phyloP scores from a whole-genome alignment of 2,797 vertebrate species.

The Sardinella longiceps region DNA sequence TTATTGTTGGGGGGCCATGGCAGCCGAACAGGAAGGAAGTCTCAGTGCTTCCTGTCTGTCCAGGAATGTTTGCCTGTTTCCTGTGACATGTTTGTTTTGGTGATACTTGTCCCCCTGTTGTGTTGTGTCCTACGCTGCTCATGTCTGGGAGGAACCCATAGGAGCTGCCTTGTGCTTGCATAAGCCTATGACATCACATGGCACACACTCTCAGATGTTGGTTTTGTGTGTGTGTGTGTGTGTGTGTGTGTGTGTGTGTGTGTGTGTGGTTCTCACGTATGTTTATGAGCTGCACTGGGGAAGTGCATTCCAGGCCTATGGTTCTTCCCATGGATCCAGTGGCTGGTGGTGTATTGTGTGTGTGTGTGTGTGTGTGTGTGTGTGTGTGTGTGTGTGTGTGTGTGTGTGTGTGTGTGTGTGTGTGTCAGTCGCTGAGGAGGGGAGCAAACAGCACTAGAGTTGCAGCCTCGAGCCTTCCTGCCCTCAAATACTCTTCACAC shows the following conservation, averaged over 20 bases:
- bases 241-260: background rate
- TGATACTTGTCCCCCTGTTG: background rate
- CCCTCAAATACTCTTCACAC: conserved; percentile 44
- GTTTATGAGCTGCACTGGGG: background rate
- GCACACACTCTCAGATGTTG: background rate
- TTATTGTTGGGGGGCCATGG: background rate
- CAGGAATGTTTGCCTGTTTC: conserved; percentile 20
- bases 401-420: no score
- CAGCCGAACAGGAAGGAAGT: conserved; percentile 21
- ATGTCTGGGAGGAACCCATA: background rate
- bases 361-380: background rate
- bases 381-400: no score
- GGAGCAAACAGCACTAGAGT: conserved; percentile 43
- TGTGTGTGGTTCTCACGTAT: background rate
- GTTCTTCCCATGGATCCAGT: background rate
- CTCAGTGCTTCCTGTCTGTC: background rate
- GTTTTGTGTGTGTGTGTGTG: background rate
- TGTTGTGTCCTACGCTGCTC: background rate
- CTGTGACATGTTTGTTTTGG: conserved; percentile 16
- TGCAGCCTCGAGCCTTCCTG: conserved; percentile 51
- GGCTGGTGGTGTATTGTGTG: background rate
- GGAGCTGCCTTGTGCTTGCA: background rate
- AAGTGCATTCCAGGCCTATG: background rate
- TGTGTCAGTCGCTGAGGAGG: background rate
- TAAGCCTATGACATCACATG: background rate